A percentile compares a stretch with the other conserved stretches of the same genome.
These are phyloP conservation scores for Prolemur simus DNA, from an alignment of 2,113 vertebrate genomes.

Conservation along the genomic window DNA sequence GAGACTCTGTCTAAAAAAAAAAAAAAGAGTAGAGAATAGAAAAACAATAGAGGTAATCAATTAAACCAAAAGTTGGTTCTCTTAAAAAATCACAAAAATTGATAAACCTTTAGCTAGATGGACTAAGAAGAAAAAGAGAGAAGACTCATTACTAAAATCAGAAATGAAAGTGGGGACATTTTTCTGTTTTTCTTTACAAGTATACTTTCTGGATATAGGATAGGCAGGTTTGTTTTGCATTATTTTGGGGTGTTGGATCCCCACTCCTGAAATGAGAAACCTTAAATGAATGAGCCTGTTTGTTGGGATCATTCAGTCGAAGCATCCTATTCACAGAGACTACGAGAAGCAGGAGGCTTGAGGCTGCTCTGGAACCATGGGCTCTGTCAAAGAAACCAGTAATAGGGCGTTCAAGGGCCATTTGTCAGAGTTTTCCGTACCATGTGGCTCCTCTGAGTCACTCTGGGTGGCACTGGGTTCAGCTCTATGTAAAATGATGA, in stretches of 20 bases:
- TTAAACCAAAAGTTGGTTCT: background rate
- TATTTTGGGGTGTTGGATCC: background rate
- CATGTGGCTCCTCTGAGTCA: background rate
- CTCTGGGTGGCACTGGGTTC: background rate
- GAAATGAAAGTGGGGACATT: background rate
- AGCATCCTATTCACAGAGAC: background rate
- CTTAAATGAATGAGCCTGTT: background rate
- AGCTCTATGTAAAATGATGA: background rate
- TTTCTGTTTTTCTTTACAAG: background rate
- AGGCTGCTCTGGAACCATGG: background rate
- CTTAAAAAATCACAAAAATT: background rate
- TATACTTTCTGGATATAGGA: background rate
- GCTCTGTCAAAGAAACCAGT: background rate
- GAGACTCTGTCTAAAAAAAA: no score
- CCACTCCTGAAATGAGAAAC: background rate
- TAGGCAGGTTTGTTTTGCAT: background rate
- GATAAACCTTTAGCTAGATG: background rate
- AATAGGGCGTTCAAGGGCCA: background rate
- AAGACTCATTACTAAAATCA: background rate
- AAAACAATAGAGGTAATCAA: background rate
- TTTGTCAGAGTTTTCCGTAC: background rate
- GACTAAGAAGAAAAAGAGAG: background rate
- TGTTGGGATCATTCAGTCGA: background rate
- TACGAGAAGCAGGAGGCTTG: background rate
- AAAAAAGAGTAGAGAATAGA: background rate